Base-by-base conservation (phyloP, 2,113 vertebrate species). In the Triplophysa siluroides region DNA sequence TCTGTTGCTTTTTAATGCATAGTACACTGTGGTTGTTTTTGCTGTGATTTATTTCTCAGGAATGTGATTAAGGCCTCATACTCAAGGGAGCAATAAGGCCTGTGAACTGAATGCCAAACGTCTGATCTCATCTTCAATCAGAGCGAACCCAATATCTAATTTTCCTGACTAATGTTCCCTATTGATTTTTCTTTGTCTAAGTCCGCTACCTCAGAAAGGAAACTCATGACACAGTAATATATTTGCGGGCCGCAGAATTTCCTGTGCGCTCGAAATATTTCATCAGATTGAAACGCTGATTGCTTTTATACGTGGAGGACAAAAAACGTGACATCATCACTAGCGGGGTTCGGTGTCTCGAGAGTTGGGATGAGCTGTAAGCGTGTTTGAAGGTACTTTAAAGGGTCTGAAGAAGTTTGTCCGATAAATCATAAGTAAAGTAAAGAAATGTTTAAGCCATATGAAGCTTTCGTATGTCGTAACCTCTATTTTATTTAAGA, bases 121-220 rank as follows among this genome's bases (percentile, higher is more conserved):
- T 86, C 82, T 88, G 66, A 86, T 88, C 80, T 86, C 64, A 45
- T 86, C 19, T 83, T 87, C 76, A 80, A 52, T 87, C 67, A 81
- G 80, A 81, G 83, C 66, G 9, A 84, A 80, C 80, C 81, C 71
- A 75, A 80, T 73, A 82, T 72, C 81, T 82, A 66, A 73, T 81
- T 81, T 83, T 64, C 62, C 66, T 76, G 60, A 76, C 60, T 79
- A 76, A 84, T 82, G 80, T 76, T 82, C 75, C 43, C 33, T 79
- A 82, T 79, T 65, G 77, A 84, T 79, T 75, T 78, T 63, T 60
- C 56, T 69, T 24, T 60, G 74, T 71, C 47, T 80, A 43, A 69
- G 63, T 45, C 47, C 3, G 67, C 43, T 58, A 71, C 63, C 67
- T 76, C 68, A 54, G 38, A 58, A 52, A 70, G 62, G 56, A 77